Percentiles rank a stretch among this genome's conserved stretches.
phyloP scores from a whole-genome alignment of 2,888 invertebrate genomes.

The Vannuccia rotundouncinata region DNA sequence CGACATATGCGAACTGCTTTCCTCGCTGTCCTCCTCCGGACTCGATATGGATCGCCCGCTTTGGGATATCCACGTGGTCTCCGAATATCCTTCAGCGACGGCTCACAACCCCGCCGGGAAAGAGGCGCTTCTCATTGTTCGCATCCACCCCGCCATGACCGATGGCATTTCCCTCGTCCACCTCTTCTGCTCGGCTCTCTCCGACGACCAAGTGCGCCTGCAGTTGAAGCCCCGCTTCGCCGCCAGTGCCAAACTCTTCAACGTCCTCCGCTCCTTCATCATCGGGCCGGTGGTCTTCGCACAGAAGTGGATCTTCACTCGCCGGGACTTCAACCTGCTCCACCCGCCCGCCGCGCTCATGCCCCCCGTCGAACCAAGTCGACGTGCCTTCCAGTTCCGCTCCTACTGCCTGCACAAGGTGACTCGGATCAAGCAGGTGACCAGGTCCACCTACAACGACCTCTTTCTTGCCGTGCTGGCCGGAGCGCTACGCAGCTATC shows the following conservation, averaged over 20 bases:
- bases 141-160: conserved; percentile 60
- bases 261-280: conserved; percentile 57
- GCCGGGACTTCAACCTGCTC: conserved; percentile 58
- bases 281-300: conserved; percentile 59
- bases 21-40: conserved; percentile 55
- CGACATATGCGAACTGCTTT: conserved; percentile 58
- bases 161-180: conserved; percentile 60
- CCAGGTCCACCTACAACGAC: conserved; percentile 60
- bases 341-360: conserved; percentile 41
- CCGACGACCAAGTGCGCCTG: conserved; percentile 50
- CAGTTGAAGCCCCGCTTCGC: conserved; percentile 55
- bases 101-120: conserved; percentile 37
- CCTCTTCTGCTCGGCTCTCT: conserved; percentile 53
- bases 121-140: conserved; percentile 58
- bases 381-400: conserved; percentile 25
- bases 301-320: conserved; percentile 57
- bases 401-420: conserved; percentile 32
- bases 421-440: conserved; percentile 60
- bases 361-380: not conserved
- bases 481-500: conserved; percentile 58
- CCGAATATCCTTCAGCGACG: conserved; percentile 46
- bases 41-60: conserved; percentile 58
- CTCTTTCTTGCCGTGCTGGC: conserved; percentile 60
- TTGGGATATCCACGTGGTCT: conserved; percentile 61
- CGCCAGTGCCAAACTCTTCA: conserved; percentile 55